Base-by-base conservation (phyloP, 2,888 invertebrate genomes). In the Lithophane leautieri region DNA sequence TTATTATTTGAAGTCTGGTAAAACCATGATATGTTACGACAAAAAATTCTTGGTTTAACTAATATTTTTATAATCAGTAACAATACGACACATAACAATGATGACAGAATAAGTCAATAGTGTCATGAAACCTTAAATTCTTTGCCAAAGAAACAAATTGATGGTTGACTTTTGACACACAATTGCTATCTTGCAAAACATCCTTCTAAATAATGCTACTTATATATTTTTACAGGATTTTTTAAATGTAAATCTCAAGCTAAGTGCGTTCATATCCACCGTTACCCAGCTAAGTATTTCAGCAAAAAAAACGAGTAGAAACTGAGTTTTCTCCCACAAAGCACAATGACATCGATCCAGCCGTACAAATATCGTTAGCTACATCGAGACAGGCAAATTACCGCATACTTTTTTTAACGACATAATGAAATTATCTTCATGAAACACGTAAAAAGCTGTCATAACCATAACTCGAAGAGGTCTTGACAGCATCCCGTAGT, bases 341-440 rank as follows among this genome's bases (percentile, higher is more conserved):
- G 54, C 71, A 86, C 88, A 84, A 76, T 77, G 82, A 73, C 70
- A 79, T 80, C 65, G 76, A 82, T 75, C 67, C 70, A 66, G 62
- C 60, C 78, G 40, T 62, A 79, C 76, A 79, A 81, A 78, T 65
- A 56, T 72, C 78, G 83, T 84, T 86, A 80, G 82, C 65, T 73
- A 68, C 76, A 79, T 42, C 52, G 62, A 73, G 77, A 78, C 78
- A 88, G 85, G 86, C 85, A 89, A 88, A 88, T 89, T 88, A 86
- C 72, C 63, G 70, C 76, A 74, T 68, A 76, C 77, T 81, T 85
- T 83, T 85, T 86, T 65, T 69, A 63, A 62, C 66, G 67, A 83
- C 82, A 85, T 92, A 93, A 93, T 92, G 92, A 93, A 93, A 93
- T 92, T 93, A 93, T 93, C 91, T 86, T 88, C 89, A 90, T 89